Evolutionary conservation across 2,888 invertebrate species (phyloP).

Genomic region (Argyra leucocephala): DNA sequence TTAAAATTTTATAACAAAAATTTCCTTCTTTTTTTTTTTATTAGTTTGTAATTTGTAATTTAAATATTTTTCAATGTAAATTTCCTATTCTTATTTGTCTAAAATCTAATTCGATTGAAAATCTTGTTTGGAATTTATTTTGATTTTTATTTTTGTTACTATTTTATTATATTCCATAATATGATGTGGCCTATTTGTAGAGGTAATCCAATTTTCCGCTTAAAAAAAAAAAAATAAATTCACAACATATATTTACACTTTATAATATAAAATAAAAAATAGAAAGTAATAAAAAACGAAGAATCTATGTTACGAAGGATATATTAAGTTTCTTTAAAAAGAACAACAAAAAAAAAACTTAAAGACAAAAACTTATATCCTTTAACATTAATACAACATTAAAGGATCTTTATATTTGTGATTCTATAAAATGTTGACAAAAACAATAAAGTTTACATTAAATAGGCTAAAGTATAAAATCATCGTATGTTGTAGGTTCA

Average conservation of each 20-base stretch:
- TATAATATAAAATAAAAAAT: neutral
- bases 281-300: neutral
- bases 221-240: neutral
- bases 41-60: neutral
- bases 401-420: too few relatives aligned
- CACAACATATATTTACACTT: neutral
- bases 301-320: too few relatives aligned
- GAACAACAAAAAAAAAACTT: too few relatives aligned
- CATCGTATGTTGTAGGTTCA: too few relatives aligned
- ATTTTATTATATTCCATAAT: neutral
- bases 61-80: neutral
- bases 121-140: neutral
- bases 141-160: neutral
- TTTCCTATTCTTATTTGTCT: neutral
- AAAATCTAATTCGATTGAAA: neutral
- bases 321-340: too few relatives aligned
- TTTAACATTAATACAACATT: too few relatives aligned
- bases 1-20: too few relatives aligned
- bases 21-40: neutral
- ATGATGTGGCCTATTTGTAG: neutral
- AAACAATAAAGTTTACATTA: too few relatives aligned
- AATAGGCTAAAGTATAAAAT: too few relatives aligned
- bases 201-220: neutral
- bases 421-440: too few relatives aligned
- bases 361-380: too few relatives aligned